phyloP scores from a whole-genome alignment of 2,113 vertebrate species.

The Heterotis niloticus region DNA sequence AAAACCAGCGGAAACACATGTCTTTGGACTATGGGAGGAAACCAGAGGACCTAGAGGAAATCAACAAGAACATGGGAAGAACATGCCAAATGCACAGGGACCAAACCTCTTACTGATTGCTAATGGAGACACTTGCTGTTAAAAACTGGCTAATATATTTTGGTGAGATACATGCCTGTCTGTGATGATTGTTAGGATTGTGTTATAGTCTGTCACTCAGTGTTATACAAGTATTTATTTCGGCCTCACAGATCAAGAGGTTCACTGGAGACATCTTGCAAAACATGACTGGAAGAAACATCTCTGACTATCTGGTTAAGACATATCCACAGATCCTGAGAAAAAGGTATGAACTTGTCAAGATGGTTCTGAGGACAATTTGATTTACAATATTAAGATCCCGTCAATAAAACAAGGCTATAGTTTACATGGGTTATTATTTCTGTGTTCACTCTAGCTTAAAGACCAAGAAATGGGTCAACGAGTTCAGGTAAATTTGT shows the following conservation, averaged over 20 bases:
- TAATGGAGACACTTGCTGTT: too few species aligned
- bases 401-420: not conserved
- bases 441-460: slow-evolving; percentile 57
- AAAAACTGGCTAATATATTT: too few species aligned
- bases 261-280: slow-evolving; percentile 77
- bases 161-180: too few species aligned
- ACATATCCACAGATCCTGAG: slow-evolving; percentile 88
- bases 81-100: too few species aligned
- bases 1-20: too few species aligned
- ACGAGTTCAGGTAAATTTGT: slow-evolving; percentile 79
- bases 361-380: not conserved
- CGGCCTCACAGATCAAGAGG: slow-evolving; percentile 52
- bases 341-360: slow-evolving; percentile 74
- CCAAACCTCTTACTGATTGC: too few species aligned
- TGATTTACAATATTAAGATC: not conserved
- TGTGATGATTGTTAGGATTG: too few species aligned
- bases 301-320: slow-evolving; percentile 95
- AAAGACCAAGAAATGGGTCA: slow-evolving; percentile 84
- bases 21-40: too few species aligned
- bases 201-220: too few species aligned
- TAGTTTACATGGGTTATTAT: slow-evolving; percentile 6
- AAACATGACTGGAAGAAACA: slow-evolving; percentile 85
- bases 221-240: not conserved
- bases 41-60: too few species aligned
- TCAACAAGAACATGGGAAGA: too few species aligned